Percentiles rank a stretch among this genome's conserved stretches.
These are phyloP conservation scores for Agriopis leucophaearia DNA, from an alignment of 2,888 invertebrate species.

Conservation along the genomic window DNA sequence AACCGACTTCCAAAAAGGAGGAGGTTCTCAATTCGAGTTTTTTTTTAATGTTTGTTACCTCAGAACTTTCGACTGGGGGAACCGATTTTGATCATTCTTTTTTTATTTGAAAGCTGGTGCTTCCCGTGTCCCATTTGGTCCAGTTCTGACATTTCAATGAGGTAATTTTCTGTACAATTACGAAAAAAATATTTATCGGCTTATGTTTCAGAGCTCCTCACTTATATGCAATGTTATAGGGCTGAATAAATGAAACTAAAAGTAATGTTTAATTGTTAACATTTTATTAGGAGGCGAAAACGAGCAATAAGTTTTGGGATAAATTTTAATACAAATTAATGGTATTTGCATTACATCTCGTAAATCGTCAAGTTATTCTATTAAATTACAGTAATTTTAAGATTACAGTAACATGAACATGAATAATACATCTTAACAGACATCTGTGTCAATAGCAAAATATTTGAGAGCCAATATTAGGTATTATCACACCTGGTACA, in stretches of 20 bases:
- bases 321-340: slow-evolving; percentile 84
- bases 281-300: slow-evolving; percentile 87
- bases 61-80: no score
- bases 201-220: no score
- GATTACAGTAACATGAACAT: slow-evolving; percentile 86
- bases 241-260: slow-evolving; percentile 59
- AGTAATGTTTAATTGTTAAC: slow-evolving; percentile 78
- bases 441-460: slow-evolving; percentile 70
- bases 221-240: no score
- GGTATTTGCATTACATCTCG: slow-evolving; percentile 73
- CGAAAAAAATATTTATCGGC: no score
- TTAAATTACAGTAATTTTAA: slow-evolving; percentile 81
- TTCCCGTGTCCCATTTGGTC: no score
- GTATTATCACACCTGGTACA: slow-evolving; percentile 51
- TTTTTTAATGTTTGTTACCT: no score
- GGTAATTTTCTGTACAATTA: no score
- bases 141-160: no score
- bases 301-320: slow-evolving; percentile 85
- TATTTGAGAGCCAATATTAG: slow-evolving; percentile 58
- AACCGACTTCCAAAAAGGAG: no score
- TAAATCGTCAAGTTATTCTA: slow-evolving; percentile 82
- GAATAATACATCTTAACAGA: slow-evolving; percentile 76
- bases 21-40: no score
- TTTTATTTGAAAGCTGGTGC: no score
- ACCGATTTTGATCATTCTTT: no score